Base-by-base conservation (phyloP, 2,797 vertebrate genomes). In the Euthynnus affinis region DNA sequence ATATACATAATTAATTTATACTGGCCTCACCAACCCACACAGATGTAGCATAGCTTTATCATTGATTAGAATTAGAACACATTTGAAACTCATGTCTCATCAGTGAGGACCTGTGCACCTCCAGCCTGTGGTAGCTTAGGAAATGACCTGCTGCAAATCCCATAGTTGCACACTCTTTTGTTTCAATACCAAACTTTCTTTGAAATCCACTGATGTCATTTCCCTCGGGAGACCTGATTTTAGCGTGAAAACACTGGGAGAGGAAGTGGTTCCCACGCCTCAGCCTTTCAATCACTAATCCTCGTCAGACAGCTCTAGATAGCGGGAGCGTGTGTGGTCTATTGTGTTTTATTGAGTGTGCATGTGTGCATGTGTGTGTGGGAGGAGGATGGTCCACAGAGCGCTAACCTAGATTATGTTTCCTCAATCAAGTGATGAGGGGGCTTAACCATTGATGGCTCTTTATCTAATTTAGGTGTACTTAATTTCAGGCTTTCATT, bases 231-330 rank as follows among this genome's bases (percentile, higher is more conserved):
- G 72, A 85, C 74, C 71, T 52, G 68, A 81, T 85, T 88, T 86
- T 34, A 75, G 53, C n/a, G 2, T 66, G 70, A 83, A 84, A 85
- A 70, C 79, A 79, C 53, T 0, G 40, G 12, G 69, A 85, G 74
- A 85, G 80, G 86, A 88, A 82, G 56, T 53, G 71, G 83, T 94
- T 94, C 92, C 89, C 91, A 94, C 85, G 89, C 90, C 77, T 88
- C 71, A 1, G 82, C 76, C 71, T 88, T 88, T 87, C 67, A 89
- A 80, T 76, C 67, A 57, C 81, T 93, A 94, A 94, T 93, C 92
- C 88, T 76, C 66, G 2, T 87, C 88, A 86, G 82, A 82, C 86
- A 80, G 81, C 81, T 78, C 76, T 40, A 79, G 61, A 51, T 74
- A 51, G 80, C 32, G 44, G 42, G 68, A 68, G 75, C 61, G 46